Percentiles rank a stretch among this genome's conserved stretches.
phyloP scores from a whole-genome alignment of 2,888 invertebrate genomes.

The Leucania comma region DNA sequence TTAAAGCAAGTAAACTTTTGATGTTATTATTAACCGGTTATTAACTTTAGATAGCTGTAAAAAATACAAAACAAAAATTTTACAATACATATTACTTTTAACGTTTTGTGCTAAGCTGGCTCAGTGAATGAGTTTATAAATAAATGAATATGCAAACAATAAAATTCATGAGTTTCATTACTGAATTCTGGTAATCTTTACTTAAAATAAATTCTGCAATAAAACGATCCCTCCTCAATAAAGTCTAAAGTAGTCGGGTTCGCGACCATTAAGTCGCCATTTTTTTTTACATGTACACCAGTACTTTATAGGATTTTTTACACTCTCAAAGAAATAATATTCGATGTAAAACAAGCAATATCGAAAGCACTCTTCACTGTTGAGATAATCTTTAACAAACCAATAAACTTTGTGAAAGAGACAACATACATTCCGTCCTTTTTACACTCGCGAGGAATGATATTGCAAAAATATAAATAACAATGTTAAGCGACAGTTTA shows the following conservation, averaged over 20 bases:
- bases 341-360: constrained; percentile 72
- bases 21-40: constrained; percentile 31
- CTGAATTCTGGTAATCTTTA: constrained; percentile 23
- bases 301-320: constrained; percentile 57
- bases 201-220: constrained; percentile 25
- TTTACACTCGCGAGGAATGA: constrained; percentile 31
- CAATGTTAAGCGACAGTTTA: constrained; percentile 79
- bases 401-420: constrained; percentile 66
- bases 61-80: not conserved
- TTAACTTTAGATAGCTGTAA: not conserved
- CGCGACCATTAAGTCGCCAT: constrained; percentile 16
- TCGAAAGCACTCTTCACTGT: constrained; percentile 71
- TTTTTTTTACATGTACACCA: constrained; percentile 33
- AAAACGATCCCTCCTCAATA: constrained; percentile 30
- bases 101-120: not conserved
- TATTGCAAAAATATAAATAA: constrained; percentile 71
- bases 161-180: constrained; percentile 9
- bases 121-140: constrained; percentile 9
- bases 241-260: constrained; percentile 26
- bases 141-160: constrained; percentile 5
- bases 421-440: constrained; percentile 44
- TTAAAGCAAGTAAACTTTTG: constrained; percentile 26
- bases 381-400: constrained; percentile 70
- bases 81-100: not conserved
- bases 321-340: constrained; percentile 67